Base-by-base conservation (phyloP, 2,797 vertebrate species). In the Octomys mimax region DNA sequence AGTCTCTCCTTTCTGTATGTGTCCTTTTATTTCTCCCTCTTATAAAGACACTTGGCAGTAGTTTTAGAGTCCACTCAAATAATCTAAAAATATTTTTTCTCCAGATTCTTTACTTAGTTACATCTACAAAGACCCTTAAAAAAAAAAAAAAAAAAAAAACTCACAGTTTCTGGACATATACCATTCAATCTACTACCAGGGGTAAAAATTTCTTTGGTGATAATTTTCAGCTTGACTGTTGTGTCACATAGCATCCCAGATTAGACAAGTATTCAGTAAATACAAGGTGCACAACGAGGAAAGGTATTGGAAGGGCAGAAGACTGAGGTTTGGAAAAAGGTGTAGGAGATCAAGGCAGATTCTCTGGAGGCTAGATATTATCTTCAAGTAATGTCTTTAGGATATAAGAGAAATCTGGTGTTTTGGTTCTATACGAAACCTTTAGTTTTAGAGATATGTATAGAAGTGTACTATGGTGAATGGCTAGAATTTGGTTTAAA, bases 81-180 rank as follows among this genome's bases (percentile, higher is more conserved):
- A 96, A 75, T 78, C 77, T 73, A 84, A 70, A 73, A 82, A 81
- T 8, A 73, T 88, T 9, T 89, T 31, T n/a, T 94, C 82, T 95
- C 70, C 21, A 80, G 39, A 84, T 87, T 39, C 33, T 91, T 90
- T 78, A 79, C 75, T 73, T 87, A 54, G 52, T 89, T 78, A 88
- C 8, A 91, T 86, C 46, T 91, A 14, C 77, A 95, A 91, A 95
- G 39, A 89, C 9, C 28, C 26, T 86, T 88, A 89, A 54, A 28
- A 26, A 68, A 96, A 89, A 93, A 95, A 90, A 73, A 89, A 54
- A 28, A 26, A 68, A 96, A 89, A 93, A 95, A 90, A 73, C 70
- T 89, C 61, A 19, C 31, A 33, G 26, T 87, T 94, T 64, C 54
- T 59, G 3, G 75, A 88, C 22, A 33, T 95, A 83, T 26, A 75